Conservation (phyloP, 2,113 vertebrate species). For the Ophiodon elongatus region DNA sequence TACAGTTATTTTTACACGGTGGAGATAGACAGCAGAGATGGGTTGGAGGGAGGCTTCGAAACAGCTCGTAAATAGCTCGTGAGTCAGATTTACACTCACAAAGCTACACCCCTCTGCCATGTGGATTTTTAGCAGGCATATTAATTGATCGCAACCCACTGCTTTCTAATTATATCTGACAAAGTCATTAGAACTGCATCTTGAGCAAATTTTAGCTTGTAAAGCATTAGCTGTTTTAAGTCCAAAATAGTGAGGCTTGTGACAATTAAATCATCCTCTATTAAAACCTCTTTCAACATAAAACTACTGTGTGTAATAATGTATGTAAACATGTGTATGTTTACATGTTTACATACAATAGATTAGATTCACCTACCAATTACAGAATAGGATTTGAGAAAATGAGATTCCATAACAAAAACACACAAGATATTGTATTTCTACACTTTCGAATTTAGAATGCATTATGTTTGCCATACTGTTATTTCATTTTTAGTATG, state of each 20-base stretch:
- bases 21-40: conserved; percentile 29
- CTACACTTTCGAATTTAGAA: neutral
- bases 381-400: neutral
- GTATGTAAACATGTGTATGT: neutral
- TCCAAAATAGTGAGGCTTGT: neutral
- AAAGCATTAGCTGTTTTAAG: conserved; percentile 4
- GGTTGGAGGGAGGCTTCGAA: conserved; percentile 39
- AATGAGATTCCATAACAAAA: neutral
- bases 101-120: conserved; percentile 28
- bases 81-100: conserved; percentile 49
- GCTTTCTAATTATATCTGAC: conserved; percentile 42
- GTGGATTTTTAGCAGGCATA: conserved; percentile 42
- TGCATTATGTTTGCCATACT: neutral
- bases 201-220: conserved; percentile 23
- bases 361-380: neutral
- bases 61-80: conserved; percentile 37
- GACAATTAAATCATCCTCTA: neutral
- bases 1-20: conserved; percentile 58
- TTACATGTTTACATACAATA: too few species aligned
- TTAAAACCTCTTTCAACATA: neutral
- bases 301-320: neutral
- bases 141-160: conserved; percentile 45
- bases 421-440: neutral
- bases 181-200: conserved; percentile 3
- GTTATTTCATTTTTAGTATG: neutral